phyloP scores from a whole-genome alignment of 2,888 invertebrate species.

The Trisateles emortualis region DNA sequence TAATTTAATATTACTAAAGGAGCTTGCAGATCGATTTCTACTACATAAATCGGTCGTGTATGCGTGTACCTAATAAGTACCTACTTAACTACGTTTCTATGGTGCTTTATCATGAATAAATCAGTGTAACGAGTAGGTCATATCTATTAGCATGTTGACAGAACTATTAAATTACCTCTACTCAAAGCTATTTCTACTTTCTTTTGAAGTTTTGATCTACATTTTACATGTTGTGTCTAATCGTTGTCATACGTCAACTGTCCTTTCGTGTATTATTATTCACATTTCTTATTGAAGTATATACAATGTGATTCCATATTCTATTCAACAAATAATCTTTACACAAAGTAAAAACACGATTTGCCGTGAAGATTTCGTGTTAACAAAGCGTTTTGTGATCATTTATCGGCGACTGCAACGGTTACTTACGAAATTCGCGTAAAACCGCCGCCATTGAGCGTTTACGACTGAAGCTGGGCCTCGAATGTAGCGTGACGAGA shows the following conservation, averaged over 20 bases:
- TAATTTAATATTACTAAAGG: slow-evolving; percentile 72
- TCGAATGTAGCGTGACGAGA: slow-evolving; percentile 20
- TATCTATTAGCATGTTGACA: slow-evolving; percentile 15
- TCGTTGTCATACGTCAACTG: slow-evolving; percentile 26
- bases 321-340: slow-evolving; percentile 44
- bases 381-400: slow-evolving; percentile 53
- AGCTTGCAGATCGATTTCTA: slow-evolving; percentile 64
- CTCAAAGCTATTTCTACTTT: slow-evolving; percentile 6
- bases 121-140: slow-evolving; percentile 23
- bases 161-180: slow-evolving; percentile 8
- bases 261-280: slow-evolving; percentile 26
- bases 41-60: slow-evolving; percentile 30
- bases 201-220: slow-evolving; percentile 16
- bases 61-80: slow-evolving; percentile 12
- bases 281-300: slow-evolving; percentile 37
- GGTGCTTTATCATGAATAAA: slow-evolving; percentile 34
- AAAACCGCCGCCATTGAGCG: slow-evolving; percentile 53
- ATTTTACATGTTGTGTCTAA: slow-evolving; percentile 18
- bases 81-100: slow-evolving; percentile 24
- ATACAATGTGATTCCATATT: slow-evolving; percentile 44
- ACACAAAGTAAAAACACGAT: slow-evolving; percentile 48
- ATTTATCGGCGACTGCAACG: slow-evolving; percentile 56
- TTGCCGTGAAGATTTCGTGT: slow-evolving; percentile 49
- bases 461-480: slow-evolving; percentile 38
- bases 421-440: slow-evolving; percentile 59